Evolutionary conservation across 53 echinoderm and acorn worm genomes (phyloP).

Genomic region (Echinometra lucunter): DNA sequence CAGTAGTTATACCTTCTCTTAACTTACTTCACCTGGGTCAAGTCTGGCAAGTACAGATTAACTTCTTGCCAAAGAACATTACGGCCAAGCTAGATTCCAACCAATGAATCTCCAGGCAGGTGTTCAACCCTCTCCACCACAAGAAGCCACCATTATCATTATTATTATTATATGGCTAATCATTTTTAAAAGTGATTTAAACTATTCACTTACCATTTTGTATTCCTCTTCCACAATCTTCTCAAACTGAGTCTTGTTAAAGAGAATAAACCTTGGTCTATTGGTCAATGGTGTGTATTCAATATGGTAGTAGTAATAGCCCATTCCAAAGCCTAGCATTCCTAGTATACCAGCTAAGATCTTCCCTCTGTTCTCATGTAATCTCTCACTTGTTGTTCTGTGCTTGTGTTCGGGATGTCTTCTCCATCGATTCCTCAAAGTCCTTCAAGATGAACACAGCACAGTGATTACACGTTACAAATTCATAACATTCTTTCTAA

Average conservation of each 20-base stretch:
- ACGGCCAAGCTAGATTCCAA: too few species aligned
- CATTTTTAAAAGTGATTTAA: background rate
- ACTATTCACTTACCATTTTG: slow-evolving; percentile 76
- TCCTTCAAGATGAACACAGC: slow-evolving; percentile 63
- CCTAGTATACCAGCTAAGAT: slow-evolving; percentile 69
- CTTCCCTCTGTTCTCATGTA: slow-evolving; percentile 79
- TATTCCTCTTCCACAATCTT: slow-evolving; percentile 85
- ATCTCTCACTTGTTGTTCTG: slow-evolving; percentile 64
- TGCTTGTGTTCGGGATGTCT: slow-evolving; percentile 78
- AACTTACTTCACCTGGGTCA: too few species aligned
- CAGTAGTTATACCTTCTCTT: too few species aligned
- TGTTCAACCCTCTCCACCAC: too few species aligned
- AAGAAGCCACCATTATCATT: too few species aligned
- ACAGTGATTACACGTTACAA: background rate
- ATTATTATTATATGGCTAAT: too few species aligned
- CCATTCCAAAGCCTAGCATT: slow-evolving; percentile 67
- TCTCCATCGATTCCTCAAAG: slow-evolving; percentile 92
- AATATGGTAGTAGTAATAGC: slow-evolving; percentile 82
- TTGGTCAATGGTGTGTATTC: slow-evolving; percentile 89
- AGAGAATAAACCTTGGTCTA: slow-evolving; percentile 85
- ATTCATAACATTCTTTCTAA: background rate
- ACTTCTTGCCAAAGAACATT: too few species aligned
- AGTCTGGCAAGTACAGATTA: too few species aligned
- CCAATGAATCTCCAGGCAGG: too few species aligned
- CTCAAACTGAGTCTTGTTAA: slow-evolving; percentile 83